Evolutionary conservation across 53 echinoderm and acorn worm species (phyloP), one percentile per base, ranked within the genome.

Genomic region (Glandiceps talaboti): DNA sequence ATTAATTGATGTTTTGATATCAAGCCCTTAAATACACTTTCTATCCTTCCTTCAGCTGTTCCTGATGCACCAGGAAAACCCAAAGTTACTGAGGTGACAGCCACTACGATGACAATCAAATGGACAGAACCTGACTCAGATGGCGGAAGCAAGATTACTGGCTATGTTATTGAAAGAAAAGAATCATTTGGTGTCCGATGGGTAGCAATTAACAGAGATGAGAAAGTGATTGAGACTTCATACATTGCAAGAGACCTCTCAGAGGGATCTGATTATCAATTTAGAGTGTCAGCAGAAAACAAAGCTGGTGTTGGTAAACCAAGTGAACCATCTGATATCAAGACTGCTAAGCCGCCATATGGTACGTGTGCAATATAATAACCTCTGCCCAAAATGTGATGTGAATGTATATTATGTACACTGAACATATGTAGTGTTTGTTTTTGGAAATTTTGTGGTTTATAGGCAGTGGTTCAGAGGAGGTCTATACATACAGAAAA

Each of bases 291-390:
- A 31, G 99, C 93, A 28, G 91, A 93, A 80, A 99, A 93, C 45
- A 99, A 99, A 80, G 93, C 93, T 73, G 99, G 99, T 29, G 75
- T 91, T 28, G 88, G 99, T 74, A 87, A 87, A 81, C 91, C 92
- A 29, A 89, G 96, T 28, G 77, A 77, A 14, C 86, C 82, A 0
- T 85, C 94, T 27, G 76, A 87, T 20, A 72, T 86, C 1, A 31
- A 84, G 73, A 76, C 84, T 32, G 93, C 94, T 29, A 99, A 99
- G 80, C 83, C 91, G 28, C 99, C 99, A 31, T 99, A 88, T 81
- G 91, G 99, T 99, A 86, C 83, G 94, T 78, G 73, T 32, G 6
- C n/a, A n/a, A n/a, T n/a, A n/a, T n/a, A n/a, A n/a, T n/a, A n/a
- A n/a, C n/a, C n/a, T n/a, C n/a, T n/a, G n/a, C n/a, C n/a, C n/a